Evolutionary conservation across 2,888 invertebrate genomes (phyloP), one percentile per base, ranked within the genome.

Genomic region (Acholoe squamosa): DNA sequence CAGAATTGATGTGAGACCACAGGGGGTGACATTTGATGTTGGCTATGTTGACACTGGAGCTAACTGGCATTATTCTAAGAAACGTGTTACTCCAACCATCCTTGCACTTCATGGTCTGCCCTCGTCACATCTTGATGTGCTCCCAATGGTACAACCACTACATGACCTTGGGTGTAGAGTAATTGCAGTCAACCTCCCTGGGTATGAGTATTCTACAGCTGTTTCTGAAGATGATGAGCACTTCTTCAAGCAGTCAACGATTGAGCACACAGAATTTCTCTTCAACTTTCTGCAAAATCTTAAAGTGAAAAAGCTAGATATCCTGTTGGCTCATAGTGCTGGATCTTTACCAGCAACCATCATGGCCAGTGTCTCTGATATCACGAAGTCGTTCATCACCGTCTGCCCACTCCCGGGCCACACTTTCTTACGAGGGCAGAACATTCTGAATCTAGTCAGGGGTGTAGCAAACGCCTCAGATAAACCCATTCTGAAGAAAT

Each of bases 21-120:
- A 86, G 54, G 86, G 86, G 1, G 31, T 86, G 1, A 86, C 86
- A 0, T 86, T 86, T 54, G 54, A 86, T 54, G 86, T 28, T 22
- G 86, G 86, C 19, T 86, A 86, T 54, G 52, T 86, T 28, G 86
- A 86, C 33, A 86, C 86, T 52, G 86, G 86, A 10, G 28, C n/a
- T 31, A 54, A 86, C 56, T 86, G 86, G 86, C 86, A 86, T 28
- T 51, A 52, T 14, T 54, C 54, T 0, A 86, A 86, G 31, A 51
- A 52, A 28, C 14, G n/a, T 1, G 25, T 25, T 1, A 86, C 86
- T 7, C 86, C 86, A 3, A 86, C 86, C 19, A 25, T 86, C 0
- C 86, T 86, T 25, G 86, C 86, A 3, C 52, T 86, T 22, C 86
- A 51, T 25, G 86, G 86, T 5, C 52, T 52, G 86, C 86, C 86